Percentiles rank a stretch among this genome's conserved stretches.
Evolutionary conservation across 1,140 invertebrate genomes (phyloP).

Genomic region (Nebria ingens): DNA sequence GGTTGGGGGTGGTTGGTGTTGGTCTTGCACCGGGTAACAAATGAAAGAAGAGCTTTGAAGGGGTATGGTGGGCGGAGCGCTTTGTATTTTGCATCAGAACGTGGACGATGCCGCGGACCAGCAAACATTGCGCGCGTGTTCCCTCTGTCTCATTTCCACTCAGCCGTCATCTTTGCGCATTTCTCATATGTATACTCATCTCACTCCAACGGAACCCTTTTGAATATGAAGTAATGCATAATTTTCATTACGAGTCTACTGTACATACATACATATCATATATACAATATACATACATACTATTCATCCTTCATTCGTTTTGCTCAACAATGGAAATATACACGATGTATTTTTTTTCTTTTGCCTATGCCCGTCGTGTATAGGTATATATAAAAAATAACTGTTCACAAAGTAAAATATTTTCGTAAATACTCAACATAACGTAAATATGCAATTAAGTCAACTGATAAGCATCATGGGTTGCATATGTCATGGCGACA

Average conservation of each 20-base stretch:
- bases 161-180: too few species aligned
- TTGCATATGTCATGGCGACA: too few species aligned
- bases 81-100: constrained; percentile 12
- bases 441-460: too few species aligned
- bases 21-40: constrained; percentile 16
- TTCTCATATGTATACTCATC: too few species aligned
- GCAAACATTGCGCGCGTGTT: constrained; percentile 13
- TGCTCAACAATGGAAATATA: constrained; percentile 16
- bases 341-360: constrained; percentile 15
- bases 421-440: too few species aligned
- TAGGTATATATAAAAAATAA: too few species aligned
- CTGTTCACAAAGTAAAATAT: too few species aligned
- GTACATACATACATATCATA: too few species aligned
- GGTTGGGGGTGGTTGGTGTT: neutral
- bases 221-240: constrained; percentile 22
- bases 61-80: constrained; percentile 11
- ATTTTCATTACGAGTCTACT: constrained; percentile 19
- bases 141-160: constrained; percentile 16
- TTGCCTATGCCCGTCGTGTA: too few species aligned
- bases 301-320: constrained; percentile 18
- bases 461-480: too few species aligned
- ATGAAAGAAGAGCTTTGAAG: constrained; percentile 18
- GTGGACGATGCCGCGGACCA: constrained; percentile 11
- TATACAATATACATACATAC: constrained; percentile 20
- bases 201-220: too few species aligned